These are phyloP conservation scores for Acrocyrtus sp. DNA, from an alignment of 2,888 invertebrate genomes.

Conservation along the genomic window DNA sequence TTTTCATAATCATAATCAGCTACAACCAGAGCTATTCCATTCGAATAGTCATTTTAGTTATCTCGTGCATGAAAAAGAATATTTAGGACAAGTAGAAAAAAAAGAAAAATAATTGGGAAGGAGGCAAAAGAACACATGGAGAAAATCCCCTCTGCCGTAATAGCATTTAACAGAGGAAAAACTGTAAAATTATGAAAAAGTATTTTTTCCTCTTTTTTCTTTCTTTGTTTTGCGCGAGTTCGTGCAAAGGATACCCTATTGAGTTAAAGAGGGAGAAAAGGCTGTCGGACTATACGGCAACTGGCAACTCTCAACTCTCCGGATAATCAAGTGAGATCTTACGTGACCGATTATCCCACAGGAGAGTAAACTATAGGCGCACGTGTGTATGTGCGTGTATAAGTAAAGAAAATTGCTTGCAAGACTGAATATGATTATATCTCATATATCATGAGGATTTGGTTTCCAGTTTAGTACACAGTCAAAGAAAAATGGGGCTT, in stretches of 20 bases:
- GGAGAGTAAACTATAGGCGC: background rate
- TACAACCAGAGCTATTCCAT: background rate
- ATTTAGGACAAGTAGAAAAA: no score
- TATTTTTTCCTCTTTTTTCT: background rate
- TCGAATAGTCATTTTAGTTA: no score
- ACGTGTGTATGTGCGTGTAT: constrained; percentile 4
- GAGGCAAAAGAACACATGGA: no score
- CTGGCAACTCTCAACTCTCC: no score
- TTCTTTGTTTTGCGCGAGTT: background rate
- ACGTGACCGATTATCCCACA: background rate
- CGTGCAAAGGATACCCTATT: background rate
- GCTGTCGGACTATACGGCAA: no score
- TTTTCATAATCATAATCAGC: background rate
- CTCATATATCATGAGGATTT: background rate
- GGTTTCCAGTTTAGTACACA: background rate
- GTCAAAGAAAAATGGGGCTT: background rate
- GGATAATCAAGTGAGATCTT: background rate
- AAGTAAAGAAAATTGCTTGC: background rate
- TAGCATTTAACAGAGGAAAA: background rate
- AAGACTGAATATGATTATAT: background rate
- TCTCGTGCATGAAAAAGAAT: background rate
- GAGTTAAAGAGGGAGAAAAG: background rate
- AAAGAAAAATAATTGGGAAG: no score
- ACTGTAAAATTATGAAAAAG: background rate
- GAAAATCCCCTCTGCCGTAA: no score